phyloP scores from a whole-genome alignment of 1,140 invertebrate genomes.

The Oryctes rhinoceros region DNA sequence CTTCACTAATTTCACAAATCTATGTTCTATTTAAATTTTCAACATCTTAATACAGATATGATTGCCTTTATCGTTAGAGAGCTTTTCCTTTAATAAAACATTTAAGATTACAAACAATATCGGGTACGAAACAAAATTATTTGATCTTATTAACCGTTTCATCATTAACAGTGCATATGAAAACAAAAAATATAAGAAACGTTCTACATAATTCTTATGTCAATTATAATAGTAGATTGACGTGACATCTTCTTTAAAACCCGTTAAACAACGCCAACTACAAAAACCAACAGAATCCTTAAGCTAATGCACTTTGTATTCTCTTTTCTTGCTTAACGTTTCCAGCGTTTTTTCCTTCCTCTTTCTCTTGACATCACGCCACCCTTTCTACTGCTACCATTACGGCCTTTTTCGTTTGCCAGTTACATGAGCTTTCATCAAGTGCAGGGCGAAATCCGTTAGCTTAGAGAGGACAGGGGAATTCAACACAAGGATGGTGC shows the following conservation, averaged over 20 bases:
- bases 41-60: too few relatives aligned
- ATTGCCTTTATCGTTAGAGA: too few relatives aligned
- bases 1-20: too few relatives aligned
- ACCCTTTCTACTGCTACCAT: background rate
- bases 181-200: too few relatives aligned
- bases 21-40: too few relatives aligned
- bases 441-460: constrained; percentile 55
- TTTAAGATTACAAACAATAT: too few relatives aligned
- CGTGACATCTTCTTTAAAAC: background rate
- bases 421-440: constrained; percentile 52
- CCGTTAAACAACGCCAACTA: background rate
- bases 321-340: constrained; percentile 41
- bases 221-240: background rate
- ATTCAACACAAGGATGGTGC: constrained; percentile 44
- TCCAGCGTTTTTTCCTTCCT: background rate
- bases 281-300: background rate
- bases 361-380: constrained; percentile 5
- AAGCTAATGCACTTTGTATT: constrained; percentile 43
- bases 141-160: too few relatives aligned
- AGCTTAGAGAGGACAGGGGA: constrained; percentile 47
- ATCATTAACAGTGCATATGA: too few relatives aligned
- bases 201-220: too few relatives aligned
- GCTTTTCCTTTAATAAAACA: too few relatives aligned
- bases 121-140: too few relatives aligned
- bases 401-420: constrained; percentile 24